Conservation (phyloP, 2,113 vertebrate genomes). For the Motacilla alba region DNA sequence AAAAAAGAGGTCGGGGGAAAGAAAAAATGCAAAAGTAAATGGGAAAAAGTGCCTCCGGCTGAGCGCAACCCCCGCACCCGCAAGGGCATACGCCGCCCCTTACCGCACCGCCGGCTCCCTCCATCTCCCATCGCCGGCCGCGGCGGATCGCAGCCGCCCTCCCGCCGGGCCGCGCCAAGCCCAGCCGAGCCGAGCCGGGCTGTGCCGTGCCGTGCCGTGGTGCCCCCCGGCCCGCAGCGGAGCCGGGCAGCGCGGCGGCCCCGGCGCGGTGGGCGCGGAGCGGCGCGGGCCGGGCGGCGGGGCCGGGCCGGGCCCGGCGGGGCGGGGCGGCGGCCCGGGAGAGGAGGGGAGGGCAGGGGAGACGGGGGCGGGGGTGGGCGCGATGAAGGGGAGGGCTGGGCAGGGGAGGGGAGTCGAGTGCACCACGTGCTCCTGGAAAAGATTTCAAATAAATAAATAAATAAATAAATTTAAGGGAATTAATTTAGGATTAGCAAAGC, state of each 20-base stretch:
- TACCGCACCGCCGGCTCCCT: conserved; percentile 12
- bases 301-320: too few species aligned
- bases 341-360: too few species aligned
- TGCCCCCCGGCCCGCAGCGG: too few species aligned
- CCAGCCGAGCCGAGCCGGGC: too few species aligned
- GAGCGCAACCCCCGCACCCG: neutral
- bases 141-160: neutral
- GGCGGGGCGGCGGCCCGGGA: too few species aligned
- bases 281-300: too few species aligned
- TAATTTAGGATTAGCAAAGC: neutral
- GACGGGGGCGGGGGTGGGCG: too few species aligned
- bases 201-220: too few species aligned
- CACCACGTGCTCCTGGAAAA: neutral
- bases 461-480: neutral
- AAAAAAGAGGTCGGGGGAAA: accelerated
- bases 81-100: neutral
- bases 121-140: conserved; percentile 31
- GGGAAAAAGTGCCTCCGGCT: neutral
- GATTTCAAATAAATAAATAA: neutral
- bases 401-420: neutral
- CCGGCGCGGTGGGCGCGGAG: too few species aligned
- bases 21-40: neutral
- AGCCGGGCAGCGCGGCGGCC: too few species aligned
- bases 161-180: neutral
- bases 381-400: neutral